These are phyloP conservation scores for Mobula birostris DNA, from an alignment of 2,113 vertebrate species.

Conservation along the genomic window DNA sequence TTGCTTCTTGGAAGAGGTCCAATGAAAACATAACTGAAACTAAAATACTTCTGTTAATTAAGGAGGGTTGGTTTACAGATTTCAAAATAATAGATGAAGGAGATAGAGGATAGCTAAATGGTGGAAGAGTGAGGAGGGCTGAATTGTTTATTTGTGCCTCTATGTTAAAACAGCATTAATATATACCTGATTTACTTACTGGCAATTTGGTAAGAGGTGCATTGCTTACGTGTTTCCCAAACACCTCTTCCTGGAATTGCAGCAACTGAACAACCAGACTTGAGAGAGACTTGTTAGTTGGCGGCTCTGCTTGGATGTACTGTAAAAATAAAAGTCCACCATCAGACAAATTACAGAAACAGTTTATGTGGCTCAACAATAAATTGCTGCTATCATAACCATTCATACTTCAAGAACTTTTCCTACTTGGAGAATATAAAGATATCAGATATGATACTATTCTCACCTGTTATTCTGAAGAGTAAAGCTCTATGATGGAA, in stretches of 20 bases:
- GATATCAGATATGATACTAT: not conserved
- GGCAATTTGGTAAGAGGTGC: constrained; percentile 88
- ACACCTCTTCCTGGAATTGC: constrained; percentile 96
- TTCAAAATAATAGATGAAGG: no score
- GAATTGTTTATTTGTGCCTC: not conserved
- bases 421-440: no score
- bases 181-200: constrained; percentile 52
- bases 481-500: not conserved
- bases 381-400: not conserved
- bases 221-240: constrained; percentile 93
- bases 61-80: not conserved
- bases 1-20: not conserved
- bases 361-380: not conserved
- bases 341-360: not conserved
- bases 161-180: not conserved
- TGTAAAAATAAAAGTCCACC: constrained; percentile 43
- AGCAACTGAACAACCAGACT: constrained; percentile 91
- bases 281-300: constrained; percentile 92
- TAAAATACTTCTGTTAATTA: not conserved
- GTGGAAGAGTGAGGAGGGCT: not conserved
- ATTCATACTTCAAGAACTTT: not conserved
- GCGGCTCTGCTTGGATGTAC: constrained; percentile 94
- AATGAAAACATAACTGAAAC: not conserved
- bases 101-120: not conserved
- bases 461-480: not conserved